A percentile compares a stretch with the other conserved stretches of the same genome.
Evolutionary conservation across 2,113 vertebrate genomes (phyloP).

Genomic region (Zosterops lateralis): DNA sequence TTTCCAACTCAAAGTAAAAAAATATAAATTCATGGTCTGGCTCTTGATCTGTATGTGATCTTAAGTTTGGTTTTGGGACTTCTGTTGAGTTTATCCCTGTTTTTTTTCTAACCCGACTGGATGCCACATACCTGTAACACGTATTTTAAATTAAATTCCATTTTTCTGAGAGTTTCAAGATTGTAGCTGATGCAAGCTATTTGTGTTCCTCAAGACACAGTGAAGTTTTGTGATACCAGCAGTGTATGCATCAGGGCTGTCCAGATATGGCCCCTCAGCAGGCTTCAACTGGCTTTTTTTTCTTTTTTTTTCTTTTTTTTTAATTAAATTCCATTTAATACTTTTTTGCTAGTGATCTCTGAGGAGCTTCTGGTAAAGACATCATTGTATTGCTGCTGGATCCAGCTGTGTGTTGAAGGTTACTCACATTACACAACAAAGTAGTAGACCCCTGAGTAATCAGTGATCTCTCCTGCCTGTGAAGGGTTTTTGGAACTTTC

Average conservation of each 20-base stretch:
- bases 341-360: neutral
- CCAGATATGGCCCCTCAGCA: neutral
- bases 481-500: neutral
- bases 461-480: neutral
- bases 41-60: neutral
- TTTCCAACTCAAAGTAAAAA: neutral
- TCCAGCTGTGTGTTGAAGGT: neutral
- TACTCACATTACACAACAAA: neutral
- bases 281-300: neutral
- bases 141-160: neutral
- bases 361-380: neutral
- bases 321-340: neutral
- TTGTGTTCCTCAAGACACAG: neutral
- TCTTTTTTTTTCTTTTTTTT: too few relatives aligned
- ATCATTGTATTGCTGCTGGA: neutral
- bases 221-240: neutral
- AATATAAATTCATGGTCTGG: neutral
- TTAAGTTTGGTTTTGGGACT: neutral
- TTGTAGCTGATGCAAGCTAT: neutral
- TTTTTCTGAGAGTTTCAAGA: neutral
- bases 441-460: neutral
- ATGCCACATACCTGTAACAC: neutral
- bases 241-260: neutral
- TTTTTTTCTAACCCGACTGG: neutral
- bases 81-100: neutral